These are phyloP conservation scores for Julus scanicus DNA, from an alignment of 2,888 invertebrate genomes.

Conservation along the genomic window DNA sequence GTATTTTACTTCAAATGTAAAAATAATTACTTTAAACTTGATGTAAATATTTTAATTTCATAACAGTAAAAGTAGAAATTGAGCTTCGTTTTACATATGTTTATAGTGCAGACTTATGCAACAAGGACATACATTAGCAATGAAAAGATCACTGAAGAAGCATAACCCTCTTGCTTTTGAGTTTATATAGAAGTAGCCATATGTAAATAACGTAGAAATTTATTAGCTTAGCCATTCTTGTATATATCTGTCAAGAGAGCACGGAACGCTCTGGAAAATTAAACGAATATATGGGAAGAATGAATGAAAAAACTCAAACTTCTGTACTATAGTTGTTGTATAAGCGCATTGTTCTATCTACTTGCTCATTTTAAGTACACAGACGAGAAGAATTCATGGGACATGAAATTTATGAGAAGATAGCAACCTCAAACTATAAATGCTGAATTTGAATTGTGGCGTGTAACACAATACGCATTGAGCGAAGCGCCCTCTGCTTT, in stretches of 20 bases:
- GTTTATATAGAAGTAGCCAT: not conserved
- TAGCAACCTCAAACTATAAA: conserved; percentile 12
- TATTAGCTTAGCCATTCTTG: not conserved
- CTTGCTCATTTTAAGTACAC: not conserved
- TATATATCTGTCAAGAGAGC: not conserved
- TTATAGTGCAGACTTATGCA: too few species aligned
- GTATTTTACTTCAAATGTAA: too few species aligned
- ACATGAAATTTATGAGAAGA: conserved; percentile 21
- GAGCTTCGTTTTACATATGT: too few species aligned
- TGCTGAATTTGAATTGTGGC: not conserved
- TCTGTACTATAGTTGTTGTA: not conserved
- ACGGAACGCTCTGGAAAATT: not conserved
- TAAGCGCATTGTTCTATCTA: not conserved
- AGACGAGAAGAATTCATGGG: conserved; percentile 12
- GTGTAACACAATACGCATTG: not conserved
- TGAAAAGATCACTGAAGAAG: not conserved
- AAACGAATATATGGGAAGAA: not conserved
- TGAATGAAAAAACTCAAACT: not conserved
- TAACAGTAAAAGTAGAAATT: too few species aligned
- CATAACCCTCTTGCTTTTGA: not conserved
- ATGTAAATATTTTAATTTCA: too few species aligned
- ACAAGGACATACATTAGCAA: not conserved
- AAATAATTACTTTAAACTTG: too few species aligned
- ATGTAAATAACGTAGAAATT: not conserved
- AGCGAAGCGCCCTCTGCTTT: not conserved